A percentile compares a stretch with the other conserved stretches of the same genome.
Evolutionary conservation across 1,140 invertebrate species (phyloP).

Genomic region (Monochamus saltuarius): DNA sequence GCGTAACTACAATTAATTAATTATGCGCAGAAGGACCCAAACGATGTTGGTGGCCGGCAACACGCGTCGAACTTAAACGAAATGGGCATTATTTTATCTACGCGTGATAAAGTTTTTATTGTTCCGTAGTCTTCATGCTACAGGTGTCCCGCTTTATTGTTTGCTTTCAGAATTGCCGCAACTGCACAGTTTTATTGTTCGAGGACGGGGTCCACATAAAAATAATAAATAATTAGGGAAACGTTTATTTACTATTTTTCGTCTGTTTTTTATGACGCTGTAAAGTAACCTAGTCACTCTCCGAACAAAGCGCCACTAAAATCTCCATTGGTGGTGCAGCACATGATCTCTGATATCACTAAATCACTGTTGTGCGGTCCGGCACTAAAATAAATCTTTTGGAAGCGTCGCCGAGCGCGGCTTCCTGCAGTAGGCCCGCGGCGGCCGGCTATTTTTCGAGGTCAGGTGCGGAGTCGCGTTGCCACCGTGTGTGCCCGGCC

Average conservation of each 20-base stretch:
- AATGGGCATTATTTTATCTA: not conserved
- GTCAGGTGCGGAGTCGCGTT: conserved; percentile 7
- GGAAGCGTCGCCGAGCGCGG: conserved; percentile 2
- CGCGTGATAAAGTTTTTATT: not conserved
- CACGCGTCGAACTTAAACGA: conserved; percentile 1
- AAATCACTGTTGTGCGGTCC: not conserved
- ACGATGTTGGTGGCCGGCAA: not conserved
- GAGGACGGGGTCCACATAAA: not conserved
- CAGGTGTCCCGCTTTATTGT: conserved; percentile 10
- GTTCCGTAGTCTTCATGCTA: conserved; percentile 1
- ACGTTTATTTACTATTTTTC: too few relatives aligned
- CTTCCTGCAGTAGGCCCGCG: conserved; percentile 1
- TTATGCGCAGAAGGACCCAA: not conserved
- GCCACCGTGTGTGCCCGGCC: conserved; percentile 7
- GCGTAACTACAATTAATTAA: conserved; percentile 14
- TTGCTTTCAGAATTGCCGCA: not conserved
- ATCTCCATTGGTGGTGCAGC: too few relatives aligned
- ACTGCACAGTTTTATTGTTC: not conserved
- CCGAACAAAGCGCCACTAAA: too few relatives aligned
- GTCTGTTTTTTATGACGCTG: too few relatives aligned
- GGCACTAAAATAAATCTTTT: not conserved
- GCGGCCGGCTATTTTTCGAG: conserved; percentile 16
- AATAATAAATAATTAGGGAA: too few relatives aligned
- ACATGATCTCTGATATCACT: not conserved
- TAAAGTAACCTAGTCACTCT: too few relatives aligned